These are phyloP conservation scores for Herminia tarsipennalis DNA, from an alignment of 2,888 invertebrate species.

Conservation along the genomic window DNA sequence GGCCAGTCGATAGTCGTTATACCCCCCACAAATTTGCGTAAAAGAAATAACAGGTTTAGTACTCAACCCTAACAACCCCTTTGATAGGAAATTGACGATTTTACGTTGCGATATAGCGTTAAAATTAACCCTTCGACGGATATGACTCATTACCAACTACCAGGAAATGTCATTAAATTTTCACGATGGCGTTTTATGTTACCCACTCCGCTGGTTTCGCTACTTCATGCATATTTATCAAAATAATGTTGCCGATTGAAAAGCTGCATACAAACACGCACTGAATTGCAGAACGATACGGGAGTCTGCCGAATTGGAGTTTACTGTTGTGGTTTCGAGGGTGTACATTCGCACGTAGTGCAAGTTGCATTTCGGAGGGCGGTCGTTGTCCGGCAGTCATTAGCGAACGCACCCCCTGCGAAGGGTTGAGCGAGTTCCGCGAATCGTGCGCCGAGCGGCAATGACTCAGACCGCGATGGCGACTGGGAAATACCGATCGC, in stretches of 20 bases:
- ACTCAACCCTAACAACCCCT: conserved; percentile 43
- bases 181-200: conserved; percentile 83
- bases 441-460: conserved; percentile 58
- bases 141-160: conserved; percentile 82
- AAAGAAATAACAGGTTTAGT: conserved; percentile 44
- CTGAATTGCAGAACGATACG: conserved; percentile 66
- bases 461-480: conserved; percentile 71
- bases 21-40: conserved; percentile 36
- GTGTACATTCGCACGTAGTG: conserved; percentile 71
- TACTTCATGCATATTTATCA: conserved; percentile 85
- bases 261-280: conserved; percentile 84
- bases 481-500: conserved; percentile 73
- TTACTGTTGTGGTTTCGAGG: conserved; percentile 73
- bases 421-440: conserved; percentile 77
- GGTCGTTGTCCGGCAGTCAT: conserved; percentile 76
- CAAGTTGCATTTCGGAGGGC: conserved; percentile 66
- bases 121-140: conserved; percentile 82
- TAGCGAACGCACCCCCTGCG: conserved; percentile 75
- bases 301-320: conserved; percentile 67
- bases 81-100: conserved; percentile 70
- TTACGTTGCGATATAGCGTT: conserved; percentile 71
- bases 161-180: conserved; percentile 84
- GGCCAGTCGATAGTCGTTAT: conserved; percentile 18
- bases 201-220: conserved; percentile 76
- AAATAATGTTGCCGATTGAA: conserved; percentile 84